Evolutionary conservation across 2,797 vertebrate genomes (phyloP).

Genomic region (Crenichthys baileyi): DNA sequence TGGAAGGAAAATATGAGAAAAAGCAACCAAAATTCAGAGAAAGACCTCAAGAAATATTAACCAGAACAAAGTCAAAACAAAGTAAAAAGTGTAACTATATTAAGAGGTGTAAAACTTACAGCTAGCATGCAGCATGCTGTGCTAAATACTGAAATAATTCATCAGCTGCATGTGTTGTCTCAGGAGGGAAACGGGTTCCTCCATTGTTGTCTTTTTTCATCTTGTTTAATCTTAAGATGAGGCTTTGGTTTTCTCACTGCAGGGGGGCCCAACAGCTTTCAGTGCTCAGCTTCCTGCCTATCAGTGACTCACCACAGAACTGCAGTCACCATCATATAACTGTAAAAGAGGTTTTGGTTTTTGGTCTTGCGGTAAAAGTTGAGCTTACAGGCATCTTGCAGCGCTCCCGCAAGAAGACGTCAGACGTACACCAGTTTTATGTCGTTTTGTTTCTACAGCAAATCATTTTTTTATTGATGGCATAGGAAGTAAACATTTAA

Average conservation of each 20-base stretch:
- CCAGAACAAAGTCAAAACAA: too few relatives aligned
- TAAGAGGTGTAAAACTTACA: too few relatives aligned
- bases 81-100: too few relatives aligned
- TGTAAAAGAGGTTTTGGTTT: background rate
- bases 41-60: too few relatives aligned
- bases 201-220: too few relatives aligned
- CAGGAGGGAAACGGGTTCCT: too few relatives aligned
- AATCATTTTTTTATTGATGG: background rate
- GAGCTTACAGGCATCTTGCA: background rate
- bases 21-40: too few relatives aligned
- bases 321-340: background rate
- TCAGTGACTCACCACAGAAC: background rate
- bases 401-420: background rate
- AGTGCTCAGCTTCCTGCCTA: background rate
- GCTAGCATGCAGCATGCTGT: too few relatives aligned
- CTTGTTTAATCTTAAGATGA: background rate
- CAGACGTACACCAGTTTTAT: background rate
- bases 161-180: too few relatives aligned
- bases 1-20: too few relatives aligned
- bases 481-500: background rate
- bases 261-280: background rate
- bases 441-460: background rate
- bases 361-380: too few relatives aligned
- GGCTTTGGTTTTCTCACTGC: background rate
- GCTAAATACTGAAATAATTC: too few relatives aligned